Evolutionary conservation across 2,797 vertebrate species (phyloP).

Genomic region (Pangasius djambal): DNA sequence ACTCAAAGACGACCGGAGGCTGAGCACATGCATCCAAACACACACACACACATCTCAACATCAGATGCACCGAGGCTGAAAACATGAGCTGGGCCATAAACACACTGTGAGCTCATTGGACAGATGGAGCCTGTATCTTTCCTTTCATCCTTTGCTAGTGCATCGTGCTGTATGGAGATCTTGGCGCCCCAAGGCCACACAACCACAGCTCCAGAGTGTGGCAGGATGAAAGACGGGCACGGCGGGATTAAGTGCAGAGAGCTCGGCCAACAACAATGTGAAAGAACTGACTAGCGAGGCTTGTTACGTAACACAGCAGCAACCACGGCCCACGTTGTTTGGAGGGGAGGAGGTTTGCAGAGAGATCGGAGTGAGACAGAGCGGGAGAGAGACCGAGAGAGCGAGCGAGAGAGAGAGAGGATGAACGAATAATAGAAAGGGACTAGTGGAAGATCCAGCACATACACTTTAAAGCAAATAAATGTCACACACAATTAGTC

Average conservation of each 20-base stretch:
- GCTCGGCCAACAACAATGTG: conserved; percentile 70
- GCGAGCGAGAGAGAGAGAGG: neutral
- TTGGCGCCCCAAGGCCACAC: conserved; percentile 36
- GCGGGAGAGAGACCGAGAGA: neutral
- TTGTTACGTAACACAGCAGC: conserved; percentile 69
- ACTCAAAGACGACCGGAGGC: neutral
- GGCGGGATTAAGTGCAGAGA: conserved; percentile 67
- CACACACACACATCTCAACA: conserved; percentile 4
- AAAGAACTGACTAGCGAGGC: conserved; percentile 67
- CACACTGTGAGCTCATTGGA: neutral
- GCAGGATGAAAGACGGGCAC: conserved; percentile 64
- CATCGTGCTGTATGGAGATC: conserved; percentile 42
- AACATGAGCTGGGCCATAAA: neutral
- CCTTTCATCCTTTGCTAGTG: neutral
- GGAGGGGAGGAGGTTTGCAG: conserved; percentile 27
- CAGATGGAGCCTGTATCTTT: conserved; percentile 7
- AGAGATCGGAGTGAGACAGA: conserved; percentile 26
- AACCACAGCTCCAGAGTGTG: conserved; percentile 56
- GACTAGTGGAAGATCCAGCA: conserved; percentile 60
- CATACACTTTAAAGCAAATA: neutral
- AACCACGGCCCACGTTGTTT: conserved; percentile 66
- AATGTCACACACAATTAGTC: conserved; percentile 48
- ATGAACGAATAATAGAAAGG: conserved; percentile 4
- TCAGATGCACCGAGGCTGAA: neutral
- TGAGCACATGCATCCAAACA: neutral